Evolutionary conservation across 2,888 invertebrate genomes (phyloP), one percentile per base, ranked within the genome.

Genomic region (Agrotis puta): DNA sequence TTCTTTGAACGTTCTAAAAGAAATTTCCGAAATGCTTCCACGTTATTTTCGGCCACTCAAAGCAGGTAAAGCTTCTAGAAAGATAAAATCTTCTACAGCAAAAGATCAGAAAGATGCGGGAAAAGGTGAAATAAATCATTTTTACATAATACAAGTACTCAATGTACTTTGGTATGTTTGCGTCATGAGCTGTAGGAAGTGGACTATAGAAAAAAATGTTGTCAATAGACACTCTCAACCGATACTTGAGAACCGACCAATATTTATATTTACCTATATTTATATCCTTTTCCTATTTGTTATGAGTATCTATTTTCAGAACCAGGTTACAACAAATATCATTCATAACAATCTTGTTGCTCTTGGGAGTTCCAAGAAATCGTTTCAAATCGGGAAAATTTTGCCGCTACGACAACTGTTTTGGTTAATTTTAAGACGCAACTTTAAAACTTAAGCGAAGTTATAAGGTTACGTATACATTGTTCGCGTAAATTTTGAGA

Each of bases 31-130:
- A 59, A 59, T 45, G 58, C 64, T 70, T 70, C n/a, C 63, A 64
- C 77, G 70, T 77, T 77, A 77, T 77, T 70, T 64, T 77, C 53
- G 24, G 54, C 39, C 58, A 76, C 71, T 75, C 70, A 70, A 77
- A 54, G 77, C 62, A 70, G 77, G 76, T 47, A 57, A 56, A 57
- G 43, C n/a, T 76, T 62, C 58, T 50, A 50, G 59, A 77, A 70
- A 77, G 24, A 54, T 48, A 71, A 50, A 43, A 62, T 43, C 9
- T 70, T 59, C 33, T 50, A 70, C 20, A 51, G 50, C 18, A 62
- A 56, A 77, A 53, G 13, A 68, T 56, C 63, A 54, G 63, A 61
- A 61, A 57, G n/a, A 63, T 70, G 48, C 39, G 24, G 9, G 33
- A 48, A 48, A 74, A 69, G 62, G n/a, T 18, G 20, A 24, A 61